A percentile compares a stretch with the other conserved stretches of the same genome.
Evolutionary conservation across 1,140 invertebrate genomes (phyloP).

Genomic region (Eriosoma lanigerum): DNA sequence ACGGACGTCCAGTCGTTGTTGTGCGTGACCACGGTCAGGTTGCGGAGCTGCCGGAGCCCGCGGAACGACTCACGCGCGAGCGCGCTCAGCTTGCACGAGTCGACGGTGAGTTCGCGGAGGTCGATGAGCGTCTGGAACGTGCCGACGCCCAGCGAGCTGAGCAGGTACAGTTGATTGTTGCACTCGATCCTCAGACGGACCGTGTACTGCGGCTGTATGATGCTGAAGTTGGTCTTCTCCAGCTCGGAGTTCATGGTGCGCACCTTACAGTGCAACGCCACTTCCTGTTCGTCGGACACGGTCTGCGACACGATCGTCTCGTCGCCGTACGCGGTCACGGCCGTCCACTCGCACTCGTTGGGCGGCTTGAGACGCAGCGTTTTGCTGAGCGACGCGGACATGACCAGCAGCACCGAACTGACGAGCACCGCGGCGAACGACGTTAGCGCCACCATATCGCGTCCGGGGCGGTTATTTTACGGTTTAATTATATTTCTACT

Average conservation of each 20-base stretch:
- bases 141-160: constrained; percentile 80
- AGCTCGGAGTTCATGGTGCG: constrained; percentile 85
- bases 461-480: background rate
- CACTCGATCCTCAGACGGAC: constrained; percentile 79
- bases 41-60: constrained; percentile 76
- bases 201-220: constrained; percentile 83
- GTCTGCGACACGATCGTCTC: constrained; percentile 57
- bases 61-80: constrained; percentile 81
- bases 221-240: constrained; percentile 86
- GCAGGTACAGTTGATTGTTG: constrained; percentile 80
- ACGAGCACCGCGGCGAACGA: constrained; percentile 38
- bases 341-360: constrained; percentile 81
- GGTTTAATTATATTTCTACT: background rate
- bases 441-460: constrained; percentile 28
- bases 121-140: constrained; percentile 82
- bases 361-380: constrained; percentile 76
- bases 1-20: constrained; percentile 85
- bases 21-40: constrained; percentile 82
- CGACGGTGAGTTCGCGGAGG: constrained; percentile 79
- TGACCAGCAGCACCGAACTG: constrained; percentile 58
- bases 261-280: constrained; percentile 76
- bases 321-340: constrained; percentile 62
- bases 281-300: constrained; percentile 64
- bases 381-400: constrained; percentile 70
- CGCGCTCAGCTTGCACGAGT: constrained; percentile 87